These are phyloP conservation scores for Monomorium pharaonis DNA, from an alignment of 1,140 invertebrate genomes.

Conservation along the genomic window DNA sequence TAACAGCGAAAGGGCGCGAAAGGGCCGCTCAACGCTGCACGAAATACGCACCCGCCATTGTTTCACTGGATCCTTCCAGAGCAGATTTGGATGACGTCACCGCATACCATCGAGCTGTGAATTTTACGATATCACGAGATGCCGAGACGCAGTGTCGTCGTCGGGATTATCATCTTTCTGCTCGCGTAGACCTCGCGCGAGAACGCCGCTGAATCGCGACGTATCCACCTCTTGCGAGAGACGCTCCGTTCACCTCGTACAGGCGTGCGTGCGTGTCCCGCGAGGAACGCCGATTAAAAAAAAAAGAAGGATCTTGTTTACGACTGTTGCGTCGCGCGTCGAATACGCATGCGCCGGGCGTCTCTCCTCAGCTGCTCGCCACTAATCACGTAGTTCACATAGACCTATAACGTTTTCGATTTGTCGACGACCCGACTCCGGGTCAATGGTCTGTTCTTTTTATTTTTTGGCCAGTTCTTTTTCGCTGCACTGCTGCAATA, in stretches of 20 bases:
- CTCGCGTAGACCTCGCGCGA: conserved; percentile 36
- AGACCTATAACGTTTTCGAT: background rate
- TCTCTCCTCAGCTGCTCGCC: background rate
- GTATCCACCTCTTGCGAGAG: background rate
- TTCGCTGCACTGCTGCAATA: no score
- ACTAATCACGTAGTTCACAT: background rate
- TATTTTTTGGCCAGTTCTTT: no score
- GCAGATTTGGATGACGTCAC: conserved; percentile 82
- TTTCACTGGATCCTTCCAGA: conserved; percentile 82
- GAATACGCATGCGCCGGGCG: conserved; percentile 75
- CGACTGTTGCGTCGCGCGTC: conserved; percentile 66
- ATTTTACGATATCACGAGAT: conserved; percentile 57
- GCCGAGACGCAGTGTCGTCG: background rate
- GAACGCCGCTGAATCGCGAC: conserved; percentile 52
- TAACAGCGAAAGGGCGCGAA: background rate
- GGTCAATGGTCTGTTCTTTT: no score
- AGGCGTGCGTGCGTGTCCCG: conserved; percentile 48
- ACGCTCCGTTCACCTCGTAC: conserved; percentile 22
- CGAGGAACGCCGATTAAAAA: conserved; percentile 40
- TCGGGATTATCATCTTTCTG: conserved; percentile 48
- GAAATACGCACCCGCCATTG: conserved; percentile 83
- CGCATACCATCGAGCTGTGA: conserved; percentile 74
- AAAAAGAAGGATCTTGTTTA: conserved; percentile 77
- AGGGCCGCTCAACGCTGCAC: background rate
- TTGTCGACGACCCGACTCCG: no score